Conservation (phyloP, 2,888 invertebrate species). For the Polyommatus icarus region DNA sequence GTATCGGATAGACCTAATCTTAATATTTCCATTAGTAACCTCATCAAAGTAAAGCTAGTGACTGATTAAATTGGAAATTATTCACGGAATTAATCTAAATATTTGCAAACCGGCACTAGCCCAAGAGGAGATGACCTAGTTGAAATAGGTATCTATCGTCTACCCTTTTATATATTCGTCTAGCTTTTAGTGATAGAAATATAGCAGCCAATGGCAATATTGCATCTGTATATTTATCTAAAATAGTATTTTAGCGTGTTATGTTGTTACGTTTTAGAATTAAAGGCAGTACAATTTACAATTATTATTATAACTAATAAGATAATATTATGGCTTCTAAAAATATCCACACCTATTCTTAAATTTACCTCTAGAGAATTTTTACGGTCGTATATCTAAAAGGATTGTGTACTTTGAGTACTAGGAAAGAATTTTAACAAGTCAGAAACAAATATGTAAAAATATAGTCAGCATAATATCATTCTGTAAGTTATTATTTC, state of each 20-base stretch:
- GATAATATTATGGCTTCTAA: background rate
- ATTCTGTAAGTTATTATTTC: background rate
- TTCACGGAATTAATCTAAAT: constrained; percentile 18
- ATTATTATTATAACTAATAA: background rate
- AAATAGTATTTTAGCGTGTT: no score
- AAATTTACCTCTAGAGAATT: background rate
- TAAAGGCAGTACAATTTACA: no score
- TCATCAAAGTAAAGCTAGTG: constrained; percentile 9
- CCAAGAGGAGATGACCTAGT: constrained; percentile 12
- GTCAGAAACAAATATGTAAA: background rate
- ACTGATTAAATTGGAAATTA: constrained; percentile 17
- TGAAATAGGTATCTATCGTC: background rate
- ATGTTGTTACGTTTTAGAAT: no score
- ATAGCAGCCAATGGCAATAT: background rate
- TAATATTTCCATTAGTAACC: constrained; percentile 31
- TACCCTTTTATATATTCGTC: background rate
- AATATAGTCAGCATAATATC: background rate
- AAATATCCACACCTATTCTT: background rate
- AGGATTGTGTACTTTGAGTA: no score
- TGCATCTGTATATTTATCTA: no score
- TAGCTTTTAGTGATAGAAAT: background rate
- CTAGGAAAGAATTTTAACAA: no score
- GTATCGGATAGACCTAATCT: constrained; percentile 12
- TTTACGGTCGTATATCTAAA: no score
- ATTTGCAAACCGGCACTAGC: constrained; percentile 5